Evolutionary conservation across 2,113 vertebrate species (phyloP).

Genomic region (Delphinapterus leucas): DNA sequence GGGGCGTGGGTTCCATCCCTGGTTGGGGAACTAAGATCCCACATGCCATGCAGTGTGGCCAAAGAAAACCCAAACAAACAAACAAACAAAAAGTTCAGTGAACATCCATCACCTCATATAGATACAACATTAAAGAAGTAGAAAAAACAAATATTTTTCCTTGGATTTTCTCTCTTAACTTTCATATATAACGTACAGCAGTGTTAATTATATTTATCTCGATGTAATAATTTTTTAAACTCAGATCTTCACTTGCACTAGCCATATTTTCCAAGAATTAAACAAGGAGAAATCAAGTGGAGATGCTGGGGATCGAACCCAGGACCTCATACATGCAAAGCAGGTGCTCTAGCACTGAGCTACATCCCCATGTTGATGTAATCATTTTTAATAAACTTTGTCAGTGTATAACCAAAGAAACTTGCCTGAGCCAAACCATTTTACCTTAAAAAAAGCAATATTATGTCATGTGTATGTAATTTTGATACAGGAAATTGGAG

Average conservation of each 20-base stretch:
- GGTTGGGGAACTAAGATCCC: no score
- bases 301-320: not conserved
- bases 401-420: not conserved
- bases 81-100: no score
- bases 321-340: not conserved
- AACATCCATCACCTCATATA: no score
- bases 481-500: not conserved
- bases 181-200: not conserved
- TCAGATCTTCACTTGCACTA: not conserved
- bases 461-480: not conserved
- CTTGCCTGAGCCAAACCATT: not conserved
- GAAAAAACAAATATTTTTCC: not conserved
- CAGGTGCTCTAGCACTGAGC: not conserved
- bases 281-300: not conserved
- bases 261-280: not conserved
- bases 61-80: no score
- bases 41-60: no score
- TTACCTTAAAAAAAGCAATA: not conserved
- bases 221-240: not conserved
- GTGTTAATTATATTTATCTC: not conserved
- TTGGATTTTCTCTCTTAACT: not conserved
- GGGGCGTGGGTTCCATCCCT: no score
- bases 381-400: not conserved
- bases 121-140: no score
- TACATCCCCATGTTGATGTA: not conserved